Conservation (phyloP, 2,888 invertebrate species). For the Apodemia duryi region DNA sequence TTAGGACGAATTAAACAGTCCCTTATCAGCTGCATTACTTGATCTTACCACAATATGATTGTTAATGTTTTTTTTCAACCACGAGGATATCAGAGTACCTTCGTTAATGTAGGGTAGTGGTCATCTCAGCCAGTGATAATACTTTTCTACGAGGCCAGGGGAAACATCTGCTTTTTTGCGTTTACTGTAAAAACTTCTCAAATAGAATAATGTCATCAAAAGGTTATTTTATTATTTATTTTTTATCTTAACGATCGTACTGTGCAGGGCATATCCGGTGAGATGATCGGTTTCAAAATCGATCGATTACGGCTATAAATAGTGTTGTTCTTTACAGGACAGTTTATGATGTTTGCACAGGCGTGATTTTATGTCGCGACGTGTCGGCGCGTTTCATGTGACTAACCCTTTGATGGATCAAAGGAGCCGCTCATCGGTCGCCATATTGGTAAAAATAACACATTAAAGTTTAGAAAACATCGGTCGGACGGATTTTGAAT, state of each 20-base stretch:
- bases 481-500: conserved; percentile 34
- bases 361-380: conserved; percentile 48
- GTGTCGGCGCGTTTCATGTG: conserved; percentile 44
- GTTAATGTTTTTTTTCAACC: too few relatives aligned
- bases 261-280: conserved; percentile 13
- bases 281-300: conserved; percentile 23
- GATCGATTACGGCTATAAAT: conserved; percentile 39
- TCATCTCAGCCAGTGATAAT: background rate
- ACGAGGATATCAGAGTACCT: too few relatives aligned
- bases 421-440: conserved; percentile 58
- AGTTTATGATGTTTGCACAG: conserved; percentile 47
- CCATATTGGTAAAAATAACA: conserved; percentile 73
- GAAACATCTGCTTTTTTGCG: background rate
- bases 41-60: too few relatives aligned
- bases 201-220: background rate
- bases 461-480: conserved; percentile 56
- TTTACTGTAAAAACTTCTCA: background rate
- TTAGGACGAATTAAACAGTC: too few relatives aligned
- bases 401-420: conserved; percentile 60
- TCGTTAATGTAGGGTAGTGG: too few relatives aligned
- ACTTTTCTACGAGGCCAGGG: background rate
- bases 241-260: conserved; percentile 1
- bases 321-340: conserved; percentile 32
- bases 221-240: conserved; percentile 4
- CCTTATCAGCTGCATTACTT: too few relatives aligned